Evolutionary conservation across 2,797 vertebrate species (phyloP).

Genomic region (Spheniscus humboldti): DNA sequence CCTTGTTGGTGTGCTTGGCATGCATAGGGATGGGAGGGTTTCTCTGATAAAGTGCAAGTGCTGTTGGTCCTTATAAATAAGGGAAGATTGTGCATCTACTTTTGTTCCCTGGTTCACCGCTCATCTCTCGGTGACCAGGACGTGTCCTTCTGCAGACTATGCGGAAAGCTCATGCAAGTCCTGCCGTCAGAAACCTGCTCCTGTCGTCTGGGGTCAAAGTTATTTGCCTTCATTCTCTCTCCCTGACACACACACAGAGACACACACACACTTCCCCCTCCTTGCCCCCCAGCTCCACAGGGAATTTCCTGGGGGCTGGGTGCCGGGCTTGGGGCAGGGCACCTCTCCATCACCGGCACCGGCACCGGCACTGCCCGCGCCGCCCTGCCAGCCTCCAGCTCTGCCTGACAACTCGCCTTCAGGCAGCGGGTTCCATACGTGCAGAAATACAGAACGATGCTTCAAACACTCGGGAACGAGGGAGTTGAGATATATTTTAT

Average conservation of each 20-base stretch:
- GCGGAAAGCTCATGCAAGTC: neutral
- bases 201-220: neutral
- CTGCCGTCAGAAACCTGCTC: neutral
- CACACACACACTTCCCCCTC: neutral
- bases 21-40: neutral
- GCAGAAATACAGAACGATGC: neutral
- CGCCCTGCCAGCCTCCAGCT: neutral
- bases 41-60: constrained; percentile 35
- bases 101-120: neutral
- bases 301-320: neutral
- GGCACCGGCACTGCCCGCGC: neutral
- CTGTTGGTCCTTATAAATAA: constrained; percentile 32
- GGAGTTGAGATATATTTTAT: neutral
- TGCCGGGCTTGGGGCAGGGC: neutral
- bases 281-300: neutral
- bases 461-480: neutral
- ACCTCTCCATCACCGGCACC: neutral
- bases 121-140: neutral
- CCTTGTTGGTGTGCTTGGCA: neutral
- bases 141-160: neutral
- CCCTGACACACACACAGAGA: neutral
- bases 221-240: neutral
- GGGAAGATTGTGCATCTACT: constrained; percentile 11
- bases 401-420: neutral
- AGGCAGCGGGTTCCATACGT: neutral